These are phyloP conservation scores for Stichopus chloronotus DNA, from an alignment of 35 echinoderm and acorn worm genomes.

Conservation along the genomic window DNA sequence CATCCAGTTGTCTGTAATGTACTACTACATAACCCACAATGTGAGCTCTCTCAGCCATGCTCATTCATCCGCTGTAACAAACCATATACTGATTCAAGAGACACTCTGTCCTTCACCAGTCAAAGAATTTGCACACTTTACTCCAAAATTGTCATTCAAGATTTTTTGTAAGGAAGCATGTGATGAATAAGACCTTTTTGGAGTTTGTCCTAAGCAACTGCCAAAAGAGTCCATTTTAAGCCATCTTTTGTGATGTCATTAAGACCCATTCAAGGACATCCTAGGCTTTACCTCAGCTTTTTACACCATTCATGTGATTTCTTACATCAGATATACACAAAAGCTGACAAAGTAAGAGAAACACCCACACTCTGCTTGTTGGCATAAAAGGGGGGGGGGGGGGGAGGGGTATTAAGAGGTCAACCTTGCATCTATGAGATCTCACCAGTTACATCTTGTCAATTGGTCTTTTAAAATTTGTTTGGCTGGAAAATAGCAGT, in stretches of 20 bases:
- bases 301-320: background rate
- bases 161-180: too few relatives aligned
- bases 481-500: background rate
- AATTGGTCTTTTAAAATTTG: background rate
- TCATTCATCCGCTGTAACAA: too few relatives aligned
- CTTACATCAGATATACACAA: background rate
- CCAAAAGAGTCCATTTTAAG: background rate
- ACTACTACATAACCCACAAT: too few relatives aligned
- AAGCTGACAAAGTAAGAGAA: background rate
- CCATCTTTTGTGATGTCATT: conserved; percentile 33
- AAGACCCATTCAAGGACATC: conserved; percentile 31
- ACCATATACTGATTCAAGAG: too few relatives aligned
- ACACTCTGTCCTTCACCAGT: too few relatives aligned
- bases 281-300: background rate
- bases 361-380: background rate
- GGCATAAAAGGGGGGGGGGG: background rate
- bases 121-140: too few relatives aligned
- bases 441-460: background rate
- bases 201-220: too few relatives aligned
- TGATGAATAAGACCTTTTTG: too few relatives aligned
- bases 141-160: too few relatives aligned
- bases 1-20: too few relatives aligned
- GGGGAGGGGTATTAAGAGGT: background rate
- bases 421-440: background rate
- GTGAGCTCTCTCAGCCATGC: too few relatives aligned